These are phyloP conservation scores for Adelognathus sp. DNA, from an alignment of 2,888 invertebrate genomes.

Conservation along the genomic window DNA sequence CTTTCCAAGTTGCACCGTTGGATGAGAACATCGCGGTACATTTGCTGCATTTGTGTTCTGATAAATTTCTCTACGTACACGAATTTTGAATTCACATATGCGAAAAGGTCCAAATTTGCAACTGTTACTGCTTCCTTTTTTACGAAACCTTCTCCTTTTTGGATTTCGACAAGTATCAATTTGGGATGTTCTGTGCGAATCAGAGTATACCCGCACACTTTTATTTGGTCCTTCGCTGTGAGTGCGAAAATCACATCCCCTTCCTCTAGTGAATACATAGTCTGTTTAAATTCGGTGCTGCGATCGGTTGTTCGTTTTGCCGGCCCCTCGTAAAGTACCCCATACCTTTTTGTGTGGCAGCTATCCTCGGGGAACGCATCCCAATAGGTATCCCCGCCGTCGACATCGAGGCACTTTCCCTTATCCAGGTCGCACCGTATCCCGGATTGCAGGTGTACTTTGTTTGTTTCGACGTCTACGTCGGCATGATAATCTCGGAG, in stretches of 20 bases:
- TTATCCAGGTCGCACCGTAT: background rate
- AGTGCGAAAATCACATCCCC: background rate
- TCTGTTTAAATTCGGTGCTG: background rate
- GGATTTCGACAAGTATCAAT: background rate
- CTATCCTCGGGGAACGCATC: background rate
- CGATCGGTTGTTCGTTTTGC: background rate
- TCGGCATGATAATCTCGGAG: background rate
- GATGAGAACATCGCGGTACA: background rate
- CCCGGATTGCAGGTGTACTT: background rate
- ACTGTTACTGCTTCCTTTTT: background rate
- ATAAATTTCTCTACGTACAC: background rate
- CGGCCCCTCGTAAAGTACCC: background rate
- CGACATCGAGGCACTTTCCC: background rate
- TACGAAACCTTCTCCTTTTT: background rate
- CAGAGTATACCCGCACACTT: background rate
- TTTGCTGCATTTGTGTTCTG: background rate
- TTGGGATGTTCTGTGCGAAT: slow-evolving; percentile 11
- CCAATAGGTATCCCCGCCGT: background rate
- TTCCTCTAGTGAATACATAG: background rate
- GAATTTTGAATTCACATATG: slow-evolving; percentile 15
- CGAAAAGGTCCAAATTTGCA: background rate
- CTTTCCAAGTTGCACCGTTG: background rate
- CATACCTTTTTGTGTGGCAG: background rate
- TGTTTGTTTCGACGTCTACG: background rate
- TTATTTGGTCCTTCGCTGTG: background rate